These are phyloP conservation scores for Molossus molossus DNA, from an alignment of 2,797 vertebrate genomes.

Conservation along the genomic window DNA sequence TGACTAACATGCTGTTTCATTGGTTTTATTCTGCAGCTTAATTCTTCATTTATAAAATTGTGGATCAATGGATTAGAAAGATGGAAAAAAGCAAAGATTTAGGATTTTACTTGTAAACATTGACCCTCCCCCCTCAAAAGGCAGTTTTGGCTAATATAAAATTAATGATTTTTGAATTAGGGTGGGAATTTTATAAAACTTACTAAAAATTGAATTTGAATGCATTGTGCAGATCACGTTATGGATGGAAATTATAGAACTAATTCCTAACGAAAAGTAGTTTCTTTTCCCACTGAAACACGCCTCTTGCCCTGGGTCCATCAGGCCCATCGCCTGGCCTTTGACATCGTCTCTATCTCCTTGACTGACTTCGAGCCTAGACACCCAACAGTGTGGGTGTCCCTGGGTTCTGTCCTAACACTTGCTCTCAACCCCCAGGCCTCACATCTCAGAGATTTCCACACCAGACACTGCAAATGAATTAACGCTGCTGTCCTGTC, in stretches of 20 bases:
- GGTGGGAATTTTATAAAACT: not conserved
- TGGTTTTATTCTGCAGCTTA: not conserved
- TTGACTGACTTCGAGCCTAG: too few species aligned
- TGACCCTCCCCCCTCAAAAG: not conserved
- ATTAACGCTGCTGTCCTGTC: fast-evolving
- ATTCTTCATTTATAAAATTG: not conserved
- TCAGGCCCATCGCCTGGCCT: fast-evolving
- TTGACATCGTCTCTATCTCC: fast-evolving
- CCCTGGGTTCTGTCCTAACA: not conserved
- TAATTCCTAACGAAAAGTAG: not conserved
- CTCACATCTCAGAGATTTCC: not conserved
- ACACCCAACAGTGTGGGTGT: fast-evolving
- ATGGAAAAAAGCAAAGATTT: not conserved
- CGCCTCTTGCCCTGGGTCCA: fast-evolving
- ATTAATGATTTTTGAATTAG: not conserved
- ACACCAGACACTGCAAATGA: fast-evolving
- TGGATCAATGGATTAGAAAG: not conserved
- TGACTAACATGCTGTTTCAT: not conserved
- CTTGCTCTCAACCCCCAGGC: not conserved
- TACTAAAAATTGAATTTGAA: not conserved
- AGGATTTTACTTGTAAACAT: not conserved
- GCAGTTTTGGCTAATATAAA: not conserved
- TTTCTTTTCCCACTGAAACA: not conserved
- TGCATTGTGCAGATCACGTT: not conserved
- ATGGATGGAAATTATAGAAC: not conserved